Conservation (phyloP, 2,797 vertebrate genomes). For the Lateolabrax maculatus region DNA sequence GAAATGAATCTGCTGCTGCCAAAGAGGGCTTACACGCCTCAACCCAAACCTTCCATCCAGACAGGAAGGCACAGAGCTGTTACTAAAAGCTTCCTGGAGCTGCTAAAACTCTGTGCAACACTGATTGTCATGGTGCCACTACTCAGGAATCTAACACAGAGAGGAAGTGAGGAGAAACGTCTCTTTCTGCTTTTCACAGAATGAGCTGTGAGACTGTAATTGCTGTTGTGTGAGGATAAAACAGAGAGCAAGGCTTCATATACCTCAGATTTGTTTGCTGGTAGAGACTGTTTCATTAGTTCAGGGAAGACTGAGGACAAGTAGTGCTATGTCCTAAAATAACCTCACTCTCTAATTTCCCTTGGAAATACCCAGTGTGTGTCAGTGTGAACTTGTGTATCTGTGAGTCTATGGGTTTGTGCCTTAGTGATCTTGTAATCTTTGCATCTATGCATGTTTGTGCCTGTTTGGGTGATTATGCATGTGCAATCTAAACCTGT, state of each 20-base stretch:
- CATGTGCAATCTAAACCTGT: conserved; percentile 37
- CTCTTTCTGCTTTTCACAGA: conserved; percentile 63
- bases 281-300: conserved; percentile 42
- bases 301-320: conserved; percentile 47
- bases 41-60: conserved; percentile 63
- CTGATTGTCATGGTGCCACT: conserved; percentile 67
- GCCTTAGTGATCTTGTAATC: conserved; percentile 44
- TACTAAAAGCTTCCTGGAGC: conserved; percentile 68
- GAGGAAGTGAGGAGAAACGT: conserved; percentile 75
- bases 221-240: conserved; percentile 33
- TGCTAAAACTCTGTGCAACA: conserved; percentile 37
- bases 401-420: conserved; percentile 28
- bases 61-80: conserved; percentile 75
- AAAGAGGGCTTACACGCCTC: conserved; percentile 63
- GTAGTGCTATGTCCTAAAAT: conserved; percentile 56
- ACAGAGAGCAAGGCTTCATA: conserved; percentile 17
- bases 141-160: conserved; percentile 80
- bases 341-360: conserved; percentile 69
- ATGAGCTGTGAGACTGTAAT: conserved; percentile 35
- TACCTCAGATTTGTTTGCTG: conserved; percentile 21
- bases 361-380: conserved; percentile 76
- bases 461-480: conserved; percentile 42
- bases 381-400: conserved; percentile 7
- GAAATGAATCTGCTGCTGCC: conserved; percentile 70
- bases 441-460: conserved; percentile 51